Conservation (phyloP, 2,797 vertebrate species). For the Melopsittacus undulatus region DNA sequence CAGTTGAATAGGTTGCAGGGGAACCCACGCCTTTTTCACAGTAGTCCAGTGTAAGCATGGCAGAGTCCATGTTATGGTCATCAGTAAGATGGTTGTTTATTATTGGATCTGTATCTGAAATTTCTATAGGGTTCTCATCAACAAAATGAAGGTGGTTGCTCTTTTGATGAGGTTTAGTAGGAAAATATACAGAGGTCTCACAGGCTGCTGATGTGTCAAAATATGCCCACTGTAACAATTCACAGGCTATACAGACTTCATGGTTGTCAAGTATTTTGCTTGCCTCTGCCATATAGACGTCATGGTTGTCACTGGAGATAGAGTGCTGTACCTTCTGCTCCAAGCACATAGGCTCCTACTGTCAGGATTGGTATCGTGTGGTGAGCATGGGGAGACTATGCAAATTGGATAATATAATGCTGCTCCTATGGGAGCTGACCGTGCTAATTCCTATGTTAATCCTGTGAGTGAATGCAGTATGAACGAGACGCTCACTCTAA, state of each 20-base stretch:
- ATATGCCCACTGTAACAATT: constrained; percentile 69
- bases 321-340: constrained; percentile 37
- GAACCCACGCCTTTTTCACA: constrained; percentile 35
- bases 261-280: constrained; percentile 71
- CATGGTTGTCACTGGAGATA: constrained; percentile 74
- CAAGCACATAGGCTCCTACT: constrained; percentile 19
- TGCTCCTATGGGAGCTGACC: constrained; percentile 34
- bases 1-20: constrained; percentile 27
- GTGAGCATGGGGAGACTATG: constrained; percentile 19
- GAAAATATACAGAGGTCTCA: constrained; percentile 53
- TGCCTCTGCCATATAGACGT: constrained; percentile 50
- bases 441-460: constrained; percentile 50
- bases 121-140: constrained; percentile 39
- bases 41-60: constrained; percentile 5
- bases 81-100: constrained; percentile 51
- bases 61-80: constrained; percentile 53
- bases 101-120: constrained; percentile 26
- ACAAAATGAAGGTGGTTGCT: constrained; percentile 26
- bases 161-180: constrained; percentile 56
- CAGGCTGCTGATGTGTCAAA: constrained; percentile 60
- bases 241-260: constrained; percentile 59
- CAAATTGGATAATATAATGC: constrained; percentile 45
- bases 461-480: not conserved
- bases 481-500: not conserved
- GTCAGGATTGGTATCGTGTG: constrained; percentile 17